Evolutionary conservation across 2,888 invertebrate species (phyloP).

Genomic region (Mythimna ferrago): DNA sequence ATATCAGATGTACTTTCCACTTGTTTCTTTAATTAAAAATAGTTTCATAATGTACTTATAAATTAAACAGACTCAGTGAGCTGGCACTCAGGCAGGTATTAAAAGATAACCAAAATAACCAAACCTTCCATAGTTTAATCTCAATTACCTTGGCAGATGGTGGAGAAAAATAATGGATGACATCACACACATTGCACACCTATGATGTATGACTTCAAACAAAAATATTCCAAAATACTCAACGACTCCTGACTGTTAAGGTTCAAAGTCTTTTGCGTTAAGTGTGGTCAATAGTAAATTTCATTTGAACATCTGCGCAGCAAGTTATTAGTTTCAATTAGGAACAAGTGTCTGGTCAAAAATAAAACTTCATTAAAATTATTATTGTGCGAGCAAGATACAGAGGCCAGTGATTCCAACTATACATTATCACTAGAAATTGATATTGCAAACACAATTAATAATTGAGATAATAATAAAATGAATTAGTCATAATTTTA

Average conservation of each 20-base stretch:
- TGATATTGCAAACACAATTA: conserved; percentile 64
- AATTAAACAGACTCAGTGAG: not conserved
- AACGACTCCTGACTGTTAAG: conserved; percentile 56
- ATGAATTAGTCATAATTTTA: conserved; percentile 14
- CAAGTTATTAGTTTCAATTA: conserved; percentile 84
- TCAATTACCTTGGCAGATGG: conserved; percentile 61
- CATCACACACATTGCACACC: conserved; percentile 65
- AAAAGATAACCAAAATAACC: conserved; percentile 39
- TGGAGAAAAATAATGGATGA: conserved; percentile 62
- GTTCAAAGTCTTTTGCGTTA: conserved; percentile 66
- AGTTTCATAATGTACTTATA: not conserved
- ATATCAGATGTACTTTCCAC: not conserved
- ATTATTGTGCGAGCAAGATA: conserved; percentile 60
- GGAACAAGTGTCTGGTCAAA: conserved; percentile 74
- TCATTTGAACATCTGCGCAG: conserved; percentile 63
- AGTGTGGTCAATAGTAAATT: conserved; percentile 55
- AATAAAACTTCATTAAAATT: conserved; percentile 76
- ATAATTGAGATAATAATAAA: conserved; percentile 58
- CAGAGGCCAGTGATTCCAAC: conserved; percentile 69
- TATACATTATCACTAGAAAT: conserved; percentile 71
- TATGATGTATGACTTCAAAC: conserved; percentile 35
- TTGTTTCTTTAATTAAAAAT: not conserved
- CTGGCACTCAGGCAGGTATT: conserved; percentile 13
- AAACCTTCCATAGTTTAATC: conserved; percentile 56
- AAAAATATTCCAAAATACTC: conserved; percentile 34